phyloP scores from a whole-genome alignment of 1,140 invertebrate genomes.

The Zaprionus camerounensis region DNA sequence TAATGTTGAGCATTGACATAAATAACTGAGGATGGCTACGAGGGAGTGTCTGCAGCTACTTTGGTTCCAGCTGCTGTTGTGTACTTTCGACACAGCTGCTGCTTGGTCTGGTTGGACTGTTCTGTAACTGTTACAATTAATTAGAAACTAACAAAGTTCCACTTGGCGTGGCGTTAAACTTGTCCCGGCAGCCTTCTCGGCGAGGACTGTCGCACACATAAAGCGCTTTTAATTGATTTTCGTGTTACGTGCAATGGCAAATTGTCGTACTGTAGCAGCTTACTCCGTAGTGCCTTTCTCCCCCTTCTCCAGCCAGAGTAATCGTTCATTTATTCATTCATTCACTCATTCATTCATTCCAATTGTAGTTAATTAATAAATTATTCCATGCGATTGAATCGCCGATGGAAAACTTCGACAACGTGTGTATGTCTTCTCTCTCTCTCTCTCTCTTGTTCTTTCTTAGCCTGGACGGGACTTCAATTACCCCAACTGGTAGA shows the following conservation, averaged over 20 bases:
- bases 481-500: not conserved
- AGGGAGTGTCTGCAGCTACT: slow-evolving; percentile 12
- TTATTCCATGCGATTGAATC: slow-evolving; percentile 79
- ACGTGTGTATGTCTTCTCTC: slow-evolving; percentile 33
- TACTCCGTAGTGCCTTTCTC: not conserved
- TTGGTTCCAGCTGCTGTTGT: not conserved
- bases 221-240: slow-evolving; percentile 82
- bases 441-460: not conserved
- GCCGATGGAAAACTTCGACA: slow-evolving; percentile 74
- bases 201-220: slow-evolving; percentile 76
- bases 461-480: not conserved
- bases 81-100: slow-evolving; percentile 13
- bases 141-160: slow-evolving; percentile 82
- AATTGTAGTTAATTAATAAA: slow-evolving; percentile 83
- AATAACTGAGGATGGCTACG: slow-evolving; percentile 61
- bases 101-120: slow-evolving; percentile 41
- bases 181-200: slow-evolving; percentile 43
- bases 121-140: slow-evolving; percentile 79
- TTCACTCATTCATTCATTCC: slow-evolving; percentile 69
- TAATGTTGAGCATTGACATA: slow-evolving; percentile 75
- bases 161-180: slow-evolving; percentile 75
- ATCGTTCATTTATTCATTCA: slow-evolving; percentile 80
- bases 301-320: slow-evolving; percentile 29
- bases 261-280: slow-evolving; percentile 48
- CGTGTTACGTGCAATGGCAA: slow-evolving; percentile 72